phyloP scores from a whole-genome alignment of 2,113 vertebrate genomes.

The Salvator merianae region DNA sequence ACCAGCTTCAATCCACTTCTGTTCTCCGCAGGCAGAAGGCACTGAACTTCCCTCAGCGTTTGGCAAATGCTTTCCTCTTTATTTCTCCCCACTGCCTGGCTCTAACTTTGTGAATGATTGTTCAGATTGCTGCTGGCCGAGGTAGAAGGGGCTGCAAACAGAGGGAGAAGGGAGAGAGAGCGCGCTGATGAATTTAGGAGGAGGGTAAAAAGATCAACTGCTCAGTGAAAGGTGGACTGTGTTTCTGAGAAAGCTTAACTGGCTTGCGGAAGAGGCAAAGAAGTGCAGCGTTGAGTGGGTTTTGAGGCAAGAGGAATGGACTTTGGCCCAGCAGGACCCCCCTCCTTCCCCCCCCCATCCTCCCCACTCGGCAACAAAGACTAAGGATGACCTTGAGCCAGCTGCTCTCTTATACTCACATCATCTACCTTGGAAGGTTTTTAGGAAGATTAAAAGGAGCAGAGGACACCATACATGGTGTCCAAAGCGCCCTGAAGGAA shows the following conservation, averaged over 20 bases:
- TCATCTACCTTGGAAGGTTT: not conserved
- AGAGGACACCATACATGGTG: not conserved
- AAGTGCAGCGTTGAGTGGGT: not conserved
- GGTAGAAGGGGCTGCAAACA: conserved; percentile 22
- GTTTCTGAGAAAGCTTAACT: not conserved
- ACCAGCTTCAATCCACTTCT: conserved; percentile 16
- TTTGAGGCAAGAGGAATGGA: too few relatives aligned
- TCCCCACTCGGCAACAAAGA: not conserved
- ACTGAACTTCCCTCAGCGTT: conserved; percentile 26
- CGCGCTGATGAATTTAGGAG: conserved; percentile 9
- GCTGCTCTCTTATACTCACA: too few relatives aligned
- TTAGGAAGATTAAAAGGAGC: not conserved
- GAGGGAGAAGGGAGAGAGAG: not conserved
- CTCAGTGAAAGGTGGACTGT: not conserved
- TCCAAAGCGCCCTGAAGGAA: not conserved
- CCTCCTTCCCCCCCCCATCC: too few relatives aligned
- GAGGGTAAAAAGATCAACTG: not conserved
- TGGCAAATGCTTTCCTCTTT: conserved; percentile 5
- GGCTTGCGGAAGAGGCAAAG: not conserved
- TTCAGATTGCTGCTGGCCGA: conserved; percentile 34
- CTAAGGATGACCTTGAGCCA: too few relatives aligned
- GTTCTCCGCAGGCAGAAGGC: not conserved
- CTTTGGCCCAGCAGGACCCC: not conserved
- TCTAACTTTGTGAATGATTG: conserved; percentile 3
- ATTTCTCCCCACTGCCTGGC: too few relatives aligned